phyloP scores from a whole-genome alignment of 2,888 invertebrate genomes.

The Ectemnius continuus region DNA sequence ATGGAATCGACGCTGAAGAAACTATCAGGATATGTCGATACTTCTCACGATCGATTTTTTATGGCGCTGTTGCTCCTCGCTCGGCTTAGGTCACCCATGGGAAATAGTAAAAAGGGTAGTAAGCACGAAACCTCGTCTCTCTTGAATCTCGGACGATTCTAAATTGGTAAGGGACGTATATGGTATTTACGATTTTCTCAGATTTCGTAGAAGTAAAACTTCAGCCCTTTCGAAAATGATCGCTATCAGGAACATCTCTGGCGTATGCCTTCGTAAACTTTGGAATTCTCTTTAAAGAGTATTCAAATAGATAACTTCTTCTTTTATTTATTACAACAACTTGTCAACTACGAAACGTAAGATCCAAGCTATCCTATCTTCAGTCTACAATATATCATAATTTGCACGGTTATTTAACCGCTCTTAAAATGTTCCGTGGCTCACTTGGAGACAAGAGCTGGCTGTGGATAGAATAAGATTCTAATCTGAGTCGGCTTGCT shows the following conservation, averaged over 20 bases:
- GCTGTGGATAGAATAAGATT: constrained; percentile 62
- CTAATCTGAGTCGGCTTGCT: constrained; percentile 43
- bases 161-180: background rate
- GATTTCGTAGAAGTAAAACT: too few relatives aligned
- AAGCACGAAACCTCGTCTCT: background rate
- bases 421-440: constrained; percentile 40
- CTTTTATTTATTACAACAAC: constrained; percentile 56
- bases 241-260: constrained; percentile 40
- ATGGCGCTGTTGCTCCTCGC: background rate
- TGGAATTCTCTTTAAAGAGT: constrained; percentile 69
- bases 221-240: constrained; percentile 61
- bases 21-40: background rate
- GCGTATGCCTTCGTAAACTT: too few relatives aligned
- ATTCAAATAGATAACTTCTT: constrained; percentile 32
- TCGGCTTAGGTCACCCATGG: background rate
- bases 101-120: constrained; percentile 7
- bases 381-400: constrained; percentile 60
- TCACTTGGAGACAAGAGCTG: constrained; percentile 12
- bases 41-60: constrained; percentile 5
- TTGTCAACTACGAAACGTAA: constrained; percentile 38
- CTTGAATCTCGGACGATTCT: background rate
- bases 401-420: constrained; percentile 59
- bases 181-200: too few relatives aligned
- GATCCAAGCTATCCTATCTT: constrained; percentile 55
- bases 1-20: too few relatives aligned